Base-by-base conservation (phyloP, 2,797 vertebrate genomes). In the Pipistrellus kuhlii region DNA sequence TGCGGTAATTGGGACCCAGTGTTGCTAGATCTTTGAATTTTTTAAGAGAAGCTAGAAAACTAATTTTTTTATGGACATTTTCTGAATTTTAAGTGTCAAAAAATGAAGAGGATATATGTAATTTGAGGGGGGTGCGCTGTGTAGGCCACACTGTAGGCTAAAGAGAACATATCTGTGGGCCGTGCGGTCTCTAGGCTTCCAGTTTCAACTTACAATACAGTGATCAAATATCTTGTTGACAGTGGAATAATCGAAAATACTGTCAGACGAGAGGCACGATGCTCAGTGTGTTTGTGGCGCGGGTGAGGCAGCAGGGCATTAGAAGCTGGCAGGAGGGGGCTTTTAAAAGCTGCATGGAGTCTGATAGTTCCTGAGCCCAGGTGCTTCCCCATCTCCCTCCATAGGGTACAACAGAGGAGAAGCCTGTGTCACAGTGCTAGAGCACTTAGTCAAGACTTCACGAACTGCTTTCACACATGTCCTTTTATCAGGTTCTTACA, bases 41-140 rank as follows among this genome's bases (percentile, higher is more conserved):
- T 91, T 80, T 44, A 62, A 88, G 30, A 84, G 66, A 88, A 91
- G 9, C 41, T 90, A 76, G 80, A 90, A 90, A 92, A 64, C 21
- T 51, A 66, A 73, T 88, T 15, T 53, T 77, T 77, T 80, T 32
- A 25, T 76, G 38, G 59, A 75, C 69, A 64, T 69, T 23, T 62
- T 11, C 17, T 59, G 38, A 76, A 46, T 91, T 85, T 75, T 68
- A 91, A 78, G 59, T 82, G 27, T 87, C 64, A 69, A 78, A 82
- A 80, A 76, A 14, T 64, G 2, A 38, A 71, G 59, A 57, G 35
- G 6, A 30, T 66, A 35, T 66, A 27, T 91, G 53, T 72, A 32
- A 85, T 71, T 88, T 55, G 11, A 15, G 14, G 53, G 59, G 64
- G 62, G 13, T 85, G 68, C 11, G 46, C 14, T 17, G 2, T 41